Evolutionary conservation across 2,797 vertebrate genomes (phyloP), one percentile per base, ranked within the genome.

Genomic region (Meda fulgida): DNA sequence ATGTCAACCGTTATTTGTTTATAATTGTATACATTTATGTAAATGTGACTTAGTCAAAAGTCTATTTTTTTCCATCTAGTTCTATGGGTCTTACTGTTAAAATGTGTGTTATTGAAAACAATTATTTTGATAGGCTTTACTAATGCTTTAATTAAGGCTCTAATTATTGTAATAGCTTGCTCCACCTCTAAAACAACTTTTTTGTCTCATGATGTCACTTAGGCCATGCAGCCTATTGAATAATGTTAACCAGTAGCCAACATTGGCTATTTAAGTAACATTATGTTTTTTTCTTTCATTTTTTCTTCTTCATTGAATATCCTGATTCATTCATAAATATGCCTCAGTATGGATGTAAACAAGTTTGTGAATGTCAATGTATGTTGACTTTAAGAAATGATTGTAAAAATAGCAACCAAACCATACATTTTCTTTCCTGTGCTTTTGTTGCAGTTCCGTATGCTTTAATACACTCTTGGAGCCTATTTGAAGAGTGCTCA

Each of bases 401-500:
- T 10, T 23, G 31, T 7, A 34, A n/a, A 34, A 53, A 16, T 13
- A 26, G 36, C 31, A 36, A 40, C 53, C 2, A 19, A 76, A 36
- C 13, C 19, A n/a, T 67, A 16, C 29, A 14, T 34, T 60, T 60
- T 26, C 4, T 60, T 29, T 29, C 26, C 60, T 75, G 73, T 55
- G 31, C 23, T 3, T 18, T 60, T 48, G 60, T 63, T 43, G 36
- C 16, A 19, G 60, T 65, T 53, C n/a, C 21, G 26, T 26, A 10
- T 76, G 60, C 66, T n/a, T 77, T 38, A 79, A 58, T 71, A 4
- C 69, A n/a, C 36, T 4, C 36, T 34, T 53, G 23, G 19, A 70
- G 19, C 26, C 18, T 46, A 40, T 80, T 80, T 77, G 81, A 73
- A 67, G 8, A 77, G 65, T 51, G 38, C 51, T 43, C 6, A 66